phyloP scores from a whole-genome alignment of 2,113 vertebrate species.

The Phylloscopus whistleri region DNA sequence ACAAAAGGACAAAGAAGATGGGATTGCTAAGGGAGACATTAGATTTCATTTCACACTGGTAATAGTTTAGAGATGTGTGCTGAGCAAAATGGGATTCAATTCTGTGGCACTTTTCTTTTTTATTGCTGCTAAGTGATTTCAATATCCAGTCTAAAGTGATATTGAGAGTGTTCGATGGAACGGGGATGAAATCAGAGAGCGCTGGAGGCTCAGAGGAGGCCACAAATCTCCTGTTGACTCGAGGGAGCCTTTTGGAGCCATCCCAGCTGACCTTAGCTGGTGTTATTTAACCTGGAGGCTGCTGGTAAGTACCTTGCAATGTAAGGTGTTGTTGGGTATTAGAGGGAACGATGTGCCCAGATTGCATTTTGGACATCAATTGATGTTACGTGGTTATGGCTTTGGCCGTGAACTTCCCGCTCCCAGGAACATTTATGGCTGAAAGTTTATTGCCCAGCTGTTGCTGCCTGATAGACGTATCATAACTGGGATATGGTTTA shows the following conservation, averaged over 20 bases:
- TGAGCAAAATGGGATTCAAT: conserved; percentile 45
- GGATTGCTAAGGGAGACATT: conserved; percentile 44
- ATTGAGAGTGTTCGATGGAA: not conserved
- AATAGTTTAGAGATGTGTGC: conserved; percentile 38
- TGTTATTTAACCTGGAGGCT: conserved; percentile 51
- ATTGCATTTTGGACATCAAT: conserved; percentile 26
- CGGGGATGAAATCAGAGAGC: not conserved
- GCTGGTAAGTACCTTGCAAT: not conserved
- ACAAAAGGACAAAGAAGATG: conserved; percentile 40
- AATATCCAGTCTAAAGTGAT: conserved; percentile 51
- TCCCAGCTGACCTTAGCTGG: not conserved
- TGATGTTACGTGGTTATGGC: conserved; percentile 2
- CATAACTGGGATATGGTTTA: conserved; percentile 33
- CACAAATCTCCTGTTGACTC: not conserved
- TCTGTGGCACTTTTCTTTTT: conserved; percentile 33
- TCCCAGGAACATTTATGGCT: conserved; percentile 3
- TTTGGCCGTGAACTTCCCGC: conserved; percentile 26
- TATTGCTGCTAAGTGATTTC: conserved; percentile 59
- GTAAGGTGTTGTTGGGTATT: not conserved
- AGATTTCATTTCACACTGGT: conserved; percentile 61
- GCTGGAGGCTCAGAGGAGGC: not conserved
- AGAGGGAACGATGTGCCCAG: not conserved
- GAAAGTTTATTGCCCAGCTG: conserved; percentile 38
- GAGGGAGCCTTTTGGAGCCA: not conserved
- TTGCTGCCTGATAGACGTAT: conserved; percentile 25